phyloP scores from a whole-genome alignment of 2,113 vertebrate genomes.

The Pantherophis guttatus region DNA sequence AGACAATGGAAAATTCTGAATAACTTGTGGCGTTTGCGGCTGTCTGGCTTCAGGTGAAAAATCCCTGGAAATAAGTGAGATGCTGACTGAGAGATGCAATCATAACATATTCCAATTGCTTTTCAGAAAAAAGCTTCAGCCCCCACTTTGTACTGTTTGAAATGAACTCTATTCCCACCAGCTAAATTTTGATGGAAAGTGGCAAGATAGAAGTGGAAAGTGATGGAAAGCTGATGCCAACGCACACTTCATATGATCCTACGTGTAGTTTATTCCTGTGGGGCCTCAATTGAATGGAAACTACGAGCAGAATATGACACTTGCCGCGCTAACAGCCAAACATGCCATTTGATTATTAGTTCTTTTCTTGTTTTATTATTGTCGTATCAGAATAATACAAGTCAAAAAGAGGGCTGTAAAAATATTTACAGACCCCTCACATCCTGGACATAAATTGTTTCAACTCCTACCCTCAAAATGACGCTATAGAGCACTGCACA shows the following conservation, averaged over 20 bases:
- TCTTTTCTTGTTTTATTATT: background rate
- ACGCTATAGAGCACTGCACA: no score
- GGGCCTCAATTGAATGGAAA: background rate
- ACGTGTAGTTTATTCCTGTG: background rate
- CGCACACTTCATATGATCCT: background rate
- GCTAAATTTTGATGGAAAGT: background rate
- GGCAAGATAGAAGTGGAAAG: background rate
- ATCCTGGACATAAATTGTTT: no score
- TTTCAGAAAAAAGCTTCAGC: background rate
- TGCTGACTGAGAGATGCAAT: background rate
- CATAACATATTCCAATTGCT: background rate
- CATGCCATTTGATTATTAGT: background rate
- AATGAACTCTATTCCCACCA: background rate
- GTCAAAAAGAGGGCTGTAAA: no score
- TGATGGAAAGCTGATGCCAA: background rate
- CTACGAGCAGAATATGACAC: background rate
- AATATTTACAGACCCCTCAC: no score
- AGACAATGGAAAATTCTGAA: background rate
- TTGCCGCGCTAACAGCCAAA: background rate
- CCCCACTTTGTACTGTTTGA: background rate
- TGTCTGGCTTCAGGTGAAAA: background rate
- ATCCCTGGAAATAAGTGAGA: background rate
- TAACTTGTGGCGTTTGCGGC: background rate
- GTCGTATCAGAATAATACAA: no score
- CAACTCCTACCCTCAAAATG: no score